Percentiles rank a stretch among this genome's conserved stretches.
Evolutionary conservation across 2,888 invertebrate species (phyloP).

Genomic region (Anoplius nigerrimus): DNA sequence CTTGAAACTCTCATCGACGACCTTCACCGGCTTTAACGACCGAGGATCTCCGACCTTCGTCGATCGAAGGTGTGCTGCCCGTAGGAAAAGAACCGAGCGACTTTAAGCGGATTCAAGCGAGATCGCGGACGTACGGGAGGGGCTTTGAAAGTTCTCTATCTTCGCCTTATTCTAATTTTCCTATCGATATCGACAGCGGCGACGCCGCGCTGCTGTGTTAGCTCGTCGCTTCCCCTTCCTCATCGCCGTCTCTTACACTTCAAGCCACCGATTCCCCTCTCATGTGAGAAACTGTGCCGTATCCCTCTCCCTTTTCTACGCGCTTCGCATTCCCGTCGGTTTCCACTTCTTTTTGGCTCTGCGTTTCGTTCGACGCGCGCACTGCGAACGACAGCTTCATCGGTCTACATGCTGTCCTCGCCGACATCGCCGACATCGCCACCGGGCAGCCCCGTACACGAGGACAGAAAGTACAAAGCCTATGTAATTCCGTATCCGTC

Average conservation of each 20-base stretch:
- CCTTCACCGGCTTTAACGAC: background rate
- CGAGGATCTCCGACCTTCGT: slow-evolving; percentile 1
- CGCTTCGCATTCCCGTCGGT: slow-evolving; percentile 47
- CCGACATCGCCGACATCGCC: no score
- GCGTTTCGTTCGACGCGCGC: slow-evolving; percentile 15
- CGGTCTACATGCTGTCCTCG: background rate
- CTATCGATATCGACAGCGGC: slow-evolving; percentile 16
- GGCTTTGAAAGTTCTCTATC: slow-evolving; percentile 41
- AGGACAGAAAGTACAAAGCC: no score
- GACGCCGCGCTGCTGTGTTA: slow-evolving; percentile 34
- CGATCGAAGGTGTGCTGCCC: slow-evolving; percentile 16
- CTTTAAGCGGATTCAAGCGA: no score
- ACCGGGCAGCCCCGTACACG: no score
- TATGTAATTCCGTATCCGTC: no score
- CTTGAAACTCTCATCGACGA: background rate
- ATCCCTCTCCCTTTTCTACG: slow-evolving; percentile 49
- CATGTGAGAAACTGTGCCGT: slow-evolving; percentile 31
- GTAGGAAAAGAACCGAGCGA: slow-evolving; percentile 17
- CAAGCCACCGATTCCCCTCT: background rate
- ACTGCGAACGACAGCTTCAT: slow-evolving; percentile 21
- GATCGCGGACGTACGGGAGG: background rate
- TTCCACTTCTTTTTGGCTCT: slow-evolving; percentile 45
- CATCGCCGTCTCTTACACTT: slow-evolving; percentile 10
- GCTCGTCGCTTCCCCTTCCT: slow-evolving; percentile 33
- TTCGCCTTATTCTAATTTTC: slow-evolving; percentile 22